These are phyloP conservation scores for Drosophila prolongata DNA, from an alignment of 2,888 invertebrate genomes.

Conservation along the genomic window DNA sequence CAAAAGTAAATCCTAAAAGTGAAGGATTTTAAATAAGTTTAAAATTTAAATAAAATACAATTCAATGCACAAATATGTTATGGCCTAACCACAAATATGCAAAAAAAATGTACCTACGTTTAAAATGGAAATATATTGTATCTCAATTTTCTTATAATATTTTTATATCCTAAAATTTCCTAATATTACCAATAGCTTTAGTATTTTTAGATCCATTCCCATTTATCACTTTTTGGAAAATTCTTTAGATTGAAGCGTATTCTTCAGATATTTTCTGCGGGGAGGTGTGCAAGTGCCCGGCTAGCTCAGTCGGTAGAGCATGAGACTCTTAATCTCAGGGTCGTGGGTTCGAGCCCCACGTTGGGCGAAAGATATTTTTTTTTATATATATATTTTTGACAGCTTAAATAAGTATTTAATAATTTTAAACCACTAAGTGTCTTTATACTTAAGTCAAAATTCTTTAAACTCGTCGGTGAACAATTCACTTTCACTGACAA, in stretches of 20 bases:
- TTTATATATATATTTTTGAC: background rate
- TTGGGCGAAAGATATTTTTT: constrained; percentile 63
- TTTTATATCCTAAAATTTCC: background rate
- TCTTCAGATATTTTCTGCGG: background rate
- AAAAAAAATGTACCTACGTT: too few relatives aligned
- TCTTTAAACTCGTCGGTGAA: background rate
- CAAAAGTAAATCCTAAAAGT: too few relatives aligned
- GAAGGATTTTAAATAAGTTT: too few relatives aligned
- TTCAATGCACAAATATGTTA: too few relatives aligned
- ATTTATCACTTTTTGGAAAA: background rate
- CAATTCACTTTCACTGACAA: constrained; percentile 30
- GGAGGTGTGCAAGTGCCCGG: constrained; percentile 59
- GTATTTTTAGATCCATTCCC: background rate
- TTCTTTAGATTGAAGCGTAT: background rate
- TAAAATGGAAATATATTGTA: too few relatives aligned
- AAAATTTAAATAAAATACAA: too few relatives aligned
- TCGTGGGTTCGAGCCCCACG: constrained; percentile 81
- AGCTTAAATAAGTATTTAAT: background rate
- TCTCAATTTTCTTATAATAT: background rate
- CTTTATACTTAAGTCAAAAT: too few relatives aligned
- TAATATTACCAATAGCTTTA: background rate
- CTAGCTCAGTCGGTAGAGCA: constrained; percentile 80
- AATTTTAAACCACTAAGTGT: background rate
- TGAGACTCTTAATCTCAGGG: constrained; percentile 80
- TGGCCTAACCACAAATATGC: too few relatives aligned